Evolutionary conservation across 2,888 invertebrate species (phyloP).

Genomic region (Diaperis boleti): DNA sequence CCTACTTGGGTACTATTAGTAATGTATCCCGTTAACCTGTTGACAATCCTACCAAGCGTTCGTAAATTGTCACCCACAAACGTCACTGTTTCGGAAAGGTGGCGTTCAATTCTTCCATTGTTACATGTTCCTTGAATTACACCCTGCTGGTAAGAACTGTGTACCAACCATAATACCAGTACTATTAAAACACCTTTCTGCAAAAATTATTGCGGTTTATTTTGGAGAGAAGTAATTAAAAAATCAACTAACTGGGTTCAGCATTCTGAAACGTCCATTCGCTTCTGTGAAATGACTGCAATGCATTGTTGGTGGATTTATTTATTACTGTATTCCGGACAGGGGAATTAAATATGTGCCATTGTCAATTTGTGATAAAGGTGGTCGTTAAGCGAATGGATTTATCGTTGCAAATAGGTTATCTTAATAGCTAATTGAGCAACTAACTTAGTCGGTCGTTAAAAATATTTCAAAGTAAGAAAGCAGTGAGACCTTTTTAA

Average conservation of each 20-base stretch:
- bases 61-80: too few species aligned
- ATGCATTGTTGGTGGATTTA: not conserved
- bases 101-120: not conserved
- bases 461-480: too few species aligned
- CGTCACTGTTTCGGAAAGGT: not conserved
- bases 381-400: not conserved
- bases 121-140: not conserved
- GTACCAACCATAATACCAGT: not conserved
- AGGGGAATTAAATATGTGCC: not conserved
- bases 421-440: conserved; percentile 1
- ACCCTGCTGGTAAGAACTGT: not conserved
- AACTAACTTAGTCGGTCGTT: too few species aligned
- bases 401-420: conserved; percentile 5
- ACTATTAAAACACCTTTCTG: not conserved
- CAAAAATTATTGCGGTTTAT: not conserved
- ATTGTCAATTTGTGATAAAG: conserved; percentile 1
- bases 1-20: too few species aligned
- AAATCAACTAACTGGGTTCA: not conserved
- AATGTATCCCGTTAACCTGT: too few species aligned
- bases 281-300: not conserved
- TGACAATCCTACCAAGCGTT: too few species aligned
- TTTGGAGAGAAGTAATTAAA: not conserved
- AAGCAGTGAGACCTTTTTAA: too few species aligned
- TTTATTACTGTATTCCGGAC: not conserved
- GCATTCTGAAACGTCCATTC: not conserved